Percentiles rank a stretch among this genome's conserved stretches.
Conservation (phyloP, 2,888 invertebrate genomes). For the Eupsilia transversa region DNA sequence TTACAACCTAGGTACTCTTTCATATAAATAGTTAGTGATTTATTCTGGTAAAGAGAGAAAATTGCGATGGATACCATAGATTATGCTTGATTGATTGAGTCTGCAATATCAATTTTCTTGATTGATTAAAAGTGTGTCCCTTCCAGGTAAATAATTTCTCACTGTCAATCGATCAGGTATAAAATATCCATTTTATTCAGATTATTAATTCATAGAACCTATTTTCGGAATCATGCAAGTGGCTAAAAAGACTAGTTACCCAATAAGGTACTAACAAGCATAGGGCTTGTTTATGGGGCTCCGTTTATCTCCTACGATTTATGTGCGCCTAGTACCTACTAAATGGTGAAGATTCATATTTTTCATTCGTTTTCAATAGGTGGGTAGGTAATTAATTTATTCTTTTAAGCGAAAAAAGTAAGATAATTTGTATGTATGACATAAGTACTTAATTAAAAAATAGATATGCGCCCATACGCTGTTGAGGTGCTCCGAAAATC, state of each 20-base stretch:
- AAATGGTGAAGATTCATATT: slow-evolving; percentile 18
- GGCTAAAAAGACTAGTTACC: slow-evolving; percentile 47
- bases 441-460: too few relatives aligned
- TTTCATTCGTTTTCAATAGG: not conserved
- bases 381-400: not conserved
- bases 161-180: slow-evolving; percentile 12
- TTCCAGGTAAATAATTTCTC: slow-evolving; percentile 29
- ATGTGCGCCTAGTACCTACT: slow-evolving; percentile 65
- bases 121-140: slow-evolving; percentile 29
- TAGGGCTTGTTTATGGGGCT: slow-evolving; percentile 52
- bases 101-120: slow-evolving; percentile 20
- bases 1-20: too few relatives aligned
- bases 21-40: too few relatives aligned
- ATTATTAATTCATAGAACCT: slow-evolving; percentile 34
- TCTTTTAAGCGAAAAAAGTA: not conserved
- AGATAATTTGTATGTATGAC: too few relatives aligned
- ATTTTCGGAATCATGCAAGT: slow-evolving; percentile 22
- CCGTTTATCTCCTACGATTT: slow-evolving; percentile 61
- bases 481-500: not conserved
- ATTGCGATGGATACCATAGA: not conserved
- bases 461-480: too few relatives aligned
- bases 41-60: not conserved
- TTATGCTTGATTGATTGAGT: slow-evolving; percentile 11
- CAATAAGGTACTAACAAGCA: slow-evolving; percentile 65
- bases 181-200: not conserved